These are phyloP conservation scores for Poecilus cupreus DNA, from an alignment of 2,888 invertebrate species.

Conservation along the genomic window DNA sequence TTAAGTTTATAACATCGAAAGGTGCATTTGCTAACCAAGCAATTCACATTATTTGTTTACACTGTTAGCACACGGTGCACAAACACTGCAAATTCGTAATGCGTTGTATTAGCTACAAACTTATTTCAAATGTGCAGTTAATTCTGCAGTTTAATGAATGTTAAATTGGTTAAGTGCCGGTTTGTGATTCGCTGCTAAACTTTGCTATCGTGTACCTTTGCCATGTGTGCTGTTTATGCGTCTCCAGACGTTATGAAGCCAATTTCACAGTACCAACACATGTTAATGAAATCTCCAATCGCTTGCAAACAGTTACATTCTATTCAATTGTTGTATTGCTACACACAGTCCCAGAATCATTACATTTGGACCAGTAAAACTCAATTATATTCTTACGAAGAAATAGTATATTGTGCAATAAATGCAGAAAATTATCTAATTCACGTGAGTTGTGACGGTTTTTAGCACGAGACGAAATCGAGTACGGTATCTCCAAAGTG, in stretches of 20 bases:
- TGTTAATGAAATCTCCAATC: background rate
- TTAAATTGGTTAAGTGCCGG: conserved; percentile 34
- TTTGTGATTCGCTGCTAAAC: conserved; percentile 5
- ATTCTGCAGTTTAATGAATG: conserved; percentile 36
- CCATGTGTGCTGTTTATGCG: background rate
- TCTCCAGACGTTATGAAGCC: background rate
- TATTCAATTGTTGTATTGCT: too few relatives aligned
- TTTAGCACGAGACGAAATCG: too few relatives aligned
- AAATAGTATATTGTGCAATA: too few relatives aligned
- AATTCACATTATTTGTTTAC: conserved; percentile 34
- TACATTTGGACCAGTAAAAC: too few relatives aligned
- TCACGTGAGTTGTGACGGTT: too few relatives aligned
- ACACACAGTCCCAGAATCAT: too few relatives aligned
- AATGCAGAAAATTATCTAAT: too few relatives aligned
- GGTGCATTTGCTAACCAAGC: conserved; percentile 26
- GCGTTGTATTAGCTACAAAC: conserved; percentile 29
- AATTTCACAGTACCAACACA: background rate
- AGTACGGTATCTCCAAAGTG: too few relatives aligned
- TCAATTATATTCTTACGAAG: too few relatives aligned
- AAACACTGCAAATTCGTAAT: conserved; percentile 9
- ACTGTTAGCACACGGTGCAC: conserved; percentile 16
- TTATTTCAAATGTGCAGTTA: conserved; percentile 44
- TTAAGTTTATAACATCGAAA: conserved; percentile 36
- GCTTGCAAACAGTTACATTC: too few relatives aligned
- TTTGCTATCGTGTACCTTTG: background rate